Conservation (phyloP, 2,888 invertebrate genomes). For the Nematopogon swammerdamellus region DNA sequence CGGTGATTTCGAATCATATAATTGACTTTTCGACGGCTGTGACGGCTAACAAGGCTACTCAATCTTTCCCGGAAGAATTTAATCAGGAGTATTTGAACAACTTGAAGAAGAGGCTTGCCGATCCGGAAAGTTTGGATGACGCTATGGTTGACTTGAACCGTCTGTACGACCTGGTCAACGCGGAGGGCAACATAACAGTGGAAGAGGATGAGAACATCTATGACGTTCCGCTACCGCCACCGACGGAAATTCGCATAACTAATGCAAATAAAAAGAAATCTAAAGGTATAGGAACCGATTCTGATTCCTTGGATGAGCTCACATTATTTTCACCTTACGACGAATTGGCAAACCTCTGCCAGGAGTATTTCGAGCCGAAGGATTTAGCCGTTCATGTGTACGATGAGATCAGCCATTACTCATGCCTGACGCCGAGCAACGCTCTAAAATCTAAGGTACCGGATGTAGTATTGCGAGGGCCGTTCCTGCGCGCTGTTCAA, state of each 20-base stretch:
- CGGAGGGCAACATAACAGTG: constrained; percentile 45
- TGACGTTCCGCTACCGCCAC: constrained; percentile 55
- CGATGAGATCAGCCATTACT: constrained; percentile 42
- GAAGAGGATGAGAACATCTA: constrained; percentile 57
- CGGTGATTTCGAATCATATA: too few species aligned
- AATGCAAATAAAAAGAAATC: constrained; percentile 41
- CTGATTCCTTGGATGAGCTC: constrained; percentile 57
- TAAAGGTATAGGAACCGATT: constrained; percentile 55
- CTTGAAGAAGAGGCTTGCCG: constrained; percentile 65
- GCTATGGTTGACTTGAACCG: constrained; percentile 76
- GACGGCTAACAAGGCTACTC: constrained; percentile 63
- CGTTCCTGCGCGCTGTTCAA: constrained; percentile 59
- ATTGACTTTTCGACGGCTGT: too few species aligned
- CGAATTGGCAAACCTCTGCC: constrained; percentile 35
- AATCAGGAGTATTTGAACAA: constrained; percentile 70
- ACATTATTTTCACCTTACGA: constrained; percentile 46
- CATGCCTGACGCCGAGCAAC: constrained; percentile 29
- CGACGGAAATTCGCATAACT: constrained; percentile 19
- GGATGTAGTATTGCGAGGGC: constrained; percentile 49
- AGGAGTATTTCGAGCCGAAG: constrained; percentile 52
- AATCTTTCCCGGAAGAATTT: constrained; percentile 71
- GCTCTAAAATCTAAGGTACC: constrained; percentile 34
- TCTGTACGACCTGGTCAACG: constrained; percentile 69
- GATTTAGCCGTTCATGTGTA: constrained; percentile 59
- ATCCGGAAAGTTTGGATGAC: constrained; percentile 69